Evolutionary conservation across 37 sponge, comb jelly and placozoan genomes (phyloP), one percentile per base, ranked within the genome.

Genomic region (Cliona cf. orientalis): DNA sequence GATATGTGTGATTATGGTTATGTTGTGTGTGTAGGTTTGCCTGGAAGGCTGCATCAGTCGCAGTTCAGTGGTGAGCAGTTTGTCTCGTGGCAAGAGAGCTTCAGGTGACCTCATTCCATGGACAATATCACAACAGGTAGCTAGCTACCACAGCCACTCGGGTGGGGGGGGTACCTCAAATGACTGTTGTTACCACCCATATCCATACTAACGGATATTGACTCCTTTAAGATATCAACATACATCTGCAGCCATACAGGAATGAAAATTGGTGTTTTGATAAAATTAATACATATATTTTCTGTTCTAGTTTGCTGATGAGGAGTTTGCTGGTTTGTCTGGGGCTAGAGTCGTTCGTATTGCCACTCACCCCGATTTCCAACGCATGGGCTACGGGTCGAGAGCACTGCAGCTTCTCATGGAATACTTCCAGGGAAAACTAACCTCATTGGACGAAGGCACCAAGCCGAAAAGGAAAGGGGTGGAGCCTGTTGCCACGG

Each of bases 81-180:
- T 98, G 35, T 60, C 95, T 34, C 64, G 84, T 32, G 99, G 99
- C 12, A 69, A 86, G 75, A 83, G 95, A 53, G 86, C 92, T 11
- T 84, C 95, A 25, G 99, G 99, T 44, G 99, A 98, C 81, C 92
- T 98, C 61, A 98, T 98, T 12, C 99, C 99, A 0, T 98, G 99
- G 99, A 98, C 97, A 0, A 42, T 98, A 5, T 91, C 96, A 33
- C 96, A 98, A 72, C 96, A 93, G 78, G 91, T 91, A 9, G 31
- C 78, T 23, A 2, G 6, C 63, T 6, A n/a, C 28, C 14, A 14
- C 53, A 9, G 14, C 9, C 53, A 49, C n/a, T n/a, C n/a, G n/a
- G n/a, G n/a, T n/a, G n/a, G n/a, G n/a, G n/a, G n/a, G n/a, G n/a
- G n/a, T n/a, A n/a, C n/a, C n/a, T n/a, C n/a, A n/a, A n/a, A n/a